These are phyloP conservation scores for Melanostoma mellinum DNA, from an alignment of 2,888 invertebrate species.

Conservation along the genomic window DNA sequence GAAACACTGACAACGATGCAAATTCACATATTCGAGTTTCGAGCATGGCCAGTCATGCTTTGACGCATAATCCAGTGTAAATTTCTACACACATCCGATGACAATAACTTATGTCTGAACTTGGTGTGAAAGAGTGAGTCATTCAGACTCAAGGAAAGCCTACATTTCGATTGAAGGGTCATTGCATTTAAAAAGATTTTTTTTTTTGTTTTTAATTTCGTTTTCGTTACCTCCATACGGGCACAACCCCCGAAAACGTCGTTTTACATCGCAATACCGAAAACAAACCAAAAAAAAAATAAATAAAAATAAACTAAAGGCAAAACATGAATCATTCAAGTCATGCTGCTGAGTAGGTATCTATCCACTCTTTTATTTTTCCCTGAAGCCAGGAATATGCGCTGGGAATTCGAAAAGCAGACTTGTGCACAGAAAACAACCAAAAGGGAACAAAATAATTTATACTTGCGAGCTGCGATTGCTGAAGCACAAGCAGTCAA, in stretches of 20 bases:
- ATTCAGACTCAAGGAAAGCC: constrained; percentile 42
- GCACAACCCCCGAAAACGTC: constrained; percentile 58
- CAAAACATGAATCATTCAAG: constrained; percentile 67
- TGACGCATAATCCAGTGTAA: constrained; percentile 10
- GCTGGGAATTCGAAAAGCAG: constrained; percentile 61
- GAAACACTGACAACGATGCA: no score
- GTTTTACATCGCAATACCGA: not conserved
- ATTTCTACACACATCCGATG: constrained; percentile 44
- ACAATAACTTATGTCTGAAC: constrained; percentile 39
- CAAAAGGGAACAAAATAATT: constrained; percentile 36
- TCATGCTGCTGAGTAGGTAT: constrained; percentile 50
- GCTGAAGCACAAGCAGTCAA: constrained; percentile 40
- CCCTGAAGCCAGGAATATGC: constrained; percentile 53
- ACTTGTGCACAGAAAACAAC: constrained; percentile 35
- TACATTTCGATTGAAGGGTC: constrained; percentile 61
- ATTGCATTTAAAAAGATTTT: constrained; percentile 54
- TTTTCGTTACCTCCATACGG: constrained; percentile 29
- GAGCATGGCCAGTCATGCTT: not conserved
- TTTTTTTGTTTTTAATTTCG: constrained; percentile 8
- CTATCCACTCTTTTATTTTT: constrained; percentile 26
- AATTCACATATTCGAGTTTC: no score
- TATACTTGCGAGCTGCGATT: constrained; percentile 21
- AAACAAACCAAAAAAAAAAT: constrained; percentile 40
- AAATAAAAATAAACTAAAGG: constrained; percentile 43
- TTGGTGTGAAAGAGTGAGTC: constrained; percentile 48